Evolutionary conservation across 2,113 vertebrate genomes (phyloP).

Genomic region (Athene noctua): DNA sequence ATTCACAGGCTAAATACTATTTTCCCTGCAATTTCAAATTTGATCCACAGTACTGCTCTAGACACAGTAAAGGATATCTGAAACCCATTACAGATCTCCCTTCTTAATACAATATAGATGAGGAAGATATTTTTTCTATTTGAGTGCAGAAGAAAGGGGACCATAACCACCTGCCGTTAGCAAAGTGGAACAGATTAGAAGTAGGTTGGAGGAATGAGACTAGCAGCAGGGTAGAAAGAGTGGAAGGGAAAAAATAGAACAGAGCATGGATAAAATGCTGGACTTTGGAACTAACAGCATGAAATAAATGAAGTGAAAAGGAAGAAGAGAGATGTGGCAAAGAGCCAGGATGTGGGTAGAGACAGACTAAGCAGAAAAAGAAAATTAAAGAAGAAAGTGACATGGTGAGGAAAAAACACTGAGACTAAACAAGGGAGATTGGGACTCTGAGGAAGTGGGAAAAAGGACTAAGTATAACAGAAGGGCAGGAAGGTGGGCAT

Average conservation of each 20-base stretch:
- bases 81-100: not conserved
- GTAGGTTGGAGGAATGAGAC: not conserved
- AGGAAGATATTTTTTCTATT: not conserved
- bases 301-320: constrained; percentile 15
- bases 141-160: not conserved
- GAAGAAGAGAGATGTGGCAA: not conserved
- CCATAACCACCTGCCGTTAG: not conserved
- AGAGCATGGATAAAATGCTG: not conserved
- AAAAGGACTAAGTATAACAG: not conserved
- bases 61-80: not conserved
- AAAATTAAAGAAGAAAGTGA: not conserved
- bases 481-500: not conserved
- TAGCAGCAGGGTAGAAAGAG: not conserved
- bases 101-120: not conserved
- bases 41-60: not conserved
- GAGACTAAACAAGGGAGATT: not conserved
- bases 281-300: not conserved
- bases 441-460: not conserved
- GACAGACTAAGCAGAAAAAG: not conserved
- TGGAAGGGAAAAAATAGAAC: not conserved
- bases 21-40: not conserved
- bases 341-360: not conserved
- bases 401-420: not conserved
- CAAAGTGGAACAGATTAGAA: constrained; percentile 32
- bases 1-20: not conserved